Conservation (phyloP, 2,113 vertebrate species). For the Stictonetta naevosa region DNA sequence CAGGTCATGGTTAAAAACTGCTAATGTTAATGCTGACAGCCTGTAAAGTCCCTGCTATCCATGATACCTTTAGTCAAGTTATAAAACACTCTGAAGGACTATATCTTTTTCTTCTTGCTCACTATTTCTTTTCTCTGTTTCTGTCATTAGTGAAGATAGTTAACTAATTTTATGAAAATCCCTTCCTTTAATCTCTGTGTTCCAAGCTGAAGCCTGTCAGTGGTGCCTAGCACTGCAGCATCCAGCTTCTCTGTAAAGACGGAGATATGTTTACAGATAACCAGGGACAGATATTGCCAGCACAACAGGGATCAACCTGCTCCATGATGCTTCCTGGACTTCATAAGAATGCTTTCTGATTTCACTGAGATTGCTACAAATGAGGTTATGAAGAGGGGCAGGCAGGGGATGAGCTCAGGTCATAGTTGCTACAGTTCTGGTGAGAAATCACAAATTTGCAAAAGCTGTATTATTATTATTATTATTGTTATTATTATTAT, state of each 20-base stretch:
- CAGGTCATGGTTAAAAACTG: constrained; percentile 72
- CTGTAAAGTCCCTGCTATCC: constrained; percentile 66
- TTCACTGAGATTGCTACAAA: background rate
- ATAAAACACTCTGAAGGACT: constrained; percentile 36
- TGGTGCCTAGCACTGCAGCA: background rate
- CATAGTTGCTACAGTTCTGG: background rate
- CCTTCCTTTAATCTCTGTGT: background rate
- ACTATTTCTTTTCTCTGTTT: background rate
- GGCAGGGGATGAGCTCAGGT: background rate
- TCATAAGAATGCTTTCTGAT: background rate
- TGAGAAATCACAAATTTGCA: background rate
- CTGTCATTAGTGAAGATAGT: constrained; percentile 5
- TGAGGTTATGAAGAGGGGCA: background rate
- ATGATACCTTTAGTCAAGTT: constrained; percentile 69
- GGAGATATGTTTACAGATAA: background rate
- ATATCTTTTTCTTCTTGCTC: background rate
- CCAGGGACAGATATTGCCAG: background rate
- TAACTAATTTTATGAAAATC: background rate
- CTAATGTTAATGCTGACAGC: constrained; percentile 73
- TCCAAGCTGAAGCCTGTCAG: background rate
- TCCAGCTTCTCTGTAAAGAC: background rate
- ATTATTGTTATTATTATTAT: background rate
- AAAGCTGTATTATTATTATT: background rate
- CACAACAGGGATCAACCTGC: background rate
- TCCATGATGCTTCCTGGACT: background rate